Conservation (phyloP, 2,113 vertebrate genomes). For the Phoxinus phoxinus region DNA sequence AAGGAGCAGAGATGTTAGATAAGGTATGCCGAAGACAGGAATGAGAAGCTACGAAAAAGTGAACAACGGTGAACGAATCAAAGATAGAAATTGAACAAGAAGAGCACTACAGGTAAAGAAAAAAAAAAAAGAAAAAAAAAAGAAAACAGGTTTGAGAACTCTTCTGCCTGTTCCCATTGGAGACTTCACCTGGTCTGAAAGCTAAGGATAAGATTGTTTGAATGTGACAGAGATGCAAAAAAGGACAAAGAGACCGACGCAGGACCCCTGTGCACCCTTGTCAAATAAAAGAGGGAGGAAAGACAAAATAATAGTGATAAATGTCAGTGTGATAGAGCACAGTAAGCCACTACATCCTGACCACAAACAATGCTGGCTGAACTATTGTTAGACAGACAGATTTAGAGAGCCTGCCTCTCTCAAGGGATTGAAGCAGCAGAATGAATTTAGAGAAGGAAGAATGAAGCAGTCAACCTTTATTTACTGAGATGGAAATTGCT, state of each 20-base stretch:
- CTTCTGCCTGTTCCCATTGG: background rate
- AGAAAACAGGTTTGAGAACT: conserved; percentile 47
- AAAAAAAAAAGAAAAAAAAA: conserved; percentile 51
- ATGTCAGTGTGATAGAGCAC: conserved; percentile 62
- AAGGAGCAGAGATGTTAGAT: background rate
- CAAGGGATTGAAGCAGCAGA: background rate
- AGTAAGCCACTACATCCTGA: conserved; percentile 13
- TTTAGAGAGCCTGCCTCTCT: background rate
- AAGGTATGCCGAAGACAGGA: background rate
- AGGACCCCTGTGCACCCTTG: conserved; percentile 22
- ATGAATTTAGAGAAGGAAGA: conserved; percentile 13
- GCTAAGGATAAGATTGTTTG: background rate
- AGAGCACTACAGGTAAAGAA: conserved; percentile 38
- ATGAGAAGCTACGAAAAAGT: background rate
- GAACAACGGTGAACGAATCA: no score
- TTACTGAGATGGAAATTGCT: conserved; percentile 32
- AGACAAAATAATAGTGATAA: conserved; percentile 67
- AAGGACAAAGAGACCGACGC: background rate
- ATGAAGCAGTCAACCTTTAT: conserved; percentile 22
- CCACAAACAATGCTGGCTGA: conserved; percentile 19
- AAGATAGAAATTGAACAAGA: conserved; percentile 5
- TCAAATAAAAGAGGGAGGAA: conserved; percentile 61
- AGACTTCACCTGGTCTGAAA: conserved; percentile 6
- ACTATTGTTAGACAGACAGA: conserved; percentile 43
- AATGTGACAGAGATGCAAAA: background rate